Evolutionary conservation across 2,113 vertebrate genomes (phyloP).

Genomic region (Oncorhynchus gorbuscha): DNA sequence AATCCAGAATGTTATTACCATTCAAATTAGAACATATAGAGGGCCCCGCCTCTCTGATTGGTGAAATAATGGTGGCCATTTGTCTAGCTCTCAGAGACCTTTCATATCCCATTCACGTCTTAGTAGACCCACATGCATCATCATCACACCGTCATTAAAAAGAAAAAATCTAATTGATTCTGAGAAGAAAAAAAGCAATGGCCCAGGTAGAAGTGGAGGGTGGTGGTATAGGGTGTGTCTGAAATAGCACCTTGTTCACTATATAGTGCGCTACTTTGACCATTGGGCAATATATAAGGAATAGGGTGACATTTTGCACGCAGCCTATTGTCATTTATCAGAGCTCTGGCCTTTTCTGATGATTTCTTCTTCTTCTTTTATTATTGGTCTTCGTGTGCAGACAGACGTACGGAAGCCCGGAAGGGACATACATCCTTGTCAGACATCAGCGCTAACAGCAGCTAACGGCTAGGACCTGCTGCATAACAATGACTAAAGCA

Average conservation of each 20-base stretch:
- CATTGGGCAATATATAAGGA: too few relatives aligned
- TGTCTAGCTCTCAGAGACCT: conserved; percentile 88
- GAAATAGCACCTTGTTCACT: too few relatives aligned
- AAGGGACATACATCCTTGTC: conserved; percentile 47
- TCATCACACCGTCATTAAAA: conserved; percentile 85
- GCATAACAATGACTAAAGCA: conserved; percentile 55
- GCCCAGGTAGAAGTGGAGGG: conserved; percentile 55
- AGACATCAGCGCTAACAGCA: conserved; percentile 56
- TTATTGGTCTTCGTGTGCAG: background rate
- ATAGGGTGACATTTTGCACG: too few relatives aligned
- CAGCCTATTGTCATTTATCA: background rate
- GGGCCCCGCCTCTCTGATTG: conserved; percentile 84
- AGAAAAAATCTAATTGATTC: conserved; percentile 79
- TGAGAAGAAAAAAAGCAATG: conserved; percentile 45
- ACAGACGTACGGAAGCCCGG: conserved; percentile 31
- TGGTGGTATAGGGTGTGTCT: background rate
- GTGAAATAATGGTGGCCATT: conserved; percentile 91
- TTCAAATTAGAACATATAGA: conserved; percentile 86
- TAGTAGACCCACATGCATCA: conserved; percentile 84
- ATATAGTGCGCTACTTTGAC: too few relatives aligned
- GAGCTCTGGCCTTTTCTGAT: conserved; percentile 1
- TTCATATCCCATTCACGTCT: conserved; percentile 89
- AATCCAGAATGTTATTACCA: conserved; percentile 84
- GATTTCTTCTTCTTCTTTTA: too few relatives aligned
- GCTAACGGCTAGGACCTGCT: conserved; percentile 38